Evolutionary conservation across 1,140 invertebrate genomes (phyloP).

Genomic region (Metaphire vulgaris): DNA sequence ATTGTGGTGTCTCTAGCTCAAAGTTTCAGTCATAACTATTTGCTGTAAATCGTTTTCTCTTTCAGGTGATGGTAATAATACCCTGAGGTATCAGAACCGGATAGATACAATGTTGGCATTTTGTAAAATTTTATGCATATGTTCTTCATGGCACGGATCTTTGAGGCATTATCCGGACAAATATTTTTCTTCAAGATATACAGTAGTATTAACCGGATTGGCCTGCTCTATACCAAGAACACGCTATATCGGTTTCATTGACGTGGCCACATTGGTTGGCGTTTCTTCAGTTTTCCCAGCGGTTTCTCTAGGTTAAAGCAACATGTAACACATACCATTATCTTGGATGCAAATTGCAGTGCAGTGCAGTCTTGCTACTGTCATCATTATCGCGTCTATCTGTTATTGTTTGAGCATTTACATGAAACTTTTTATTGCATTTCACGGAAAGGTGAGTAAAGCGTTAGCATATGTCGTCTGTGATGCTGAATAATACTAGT

Average conservation of each 20-base stretch:
- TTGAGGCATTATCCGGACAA: neutral
- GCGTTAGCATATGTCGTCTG: neutral
- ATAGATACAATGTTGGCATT: neutral
- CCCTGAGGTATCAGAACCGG: too few relatives aligned
- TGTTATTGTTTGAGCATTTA: neutral
- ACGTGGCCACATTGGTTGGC: neutral
- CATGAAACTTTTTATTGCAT: neutral
- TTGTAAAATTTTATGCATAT: neutral
- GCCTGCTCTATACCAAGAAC: too few relatives aligned
- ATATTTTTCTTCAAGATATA: neutral
- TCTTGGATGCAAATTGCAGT: neutral
- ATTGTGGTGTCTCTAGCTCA: too few relatives aligned
- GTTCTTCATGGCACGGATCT: neutral
- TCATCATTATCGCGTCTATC: neutral
- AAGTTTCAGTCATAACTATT: too few relatives aligned
- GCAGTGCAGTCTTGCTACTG: too few relatives aligned
- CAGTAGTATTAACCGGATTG: neutral
- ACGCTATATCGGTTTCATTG: neutral
- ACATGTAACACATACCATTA: neutral
- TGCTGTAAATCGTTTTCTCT: too few relatives aligned
- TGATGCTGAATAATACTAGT: too few relatives aligned
- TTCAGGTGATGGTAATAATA: neutral
- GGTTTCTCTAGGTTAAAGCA: neutral
- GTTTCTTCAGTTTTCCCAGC: neutral
- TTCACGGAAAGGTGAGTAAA: neutral